Evolutionary conservation across 2,797 vertebrate species (phyloP).

Genomic region (Lithobates sylvaticus): DNA sequence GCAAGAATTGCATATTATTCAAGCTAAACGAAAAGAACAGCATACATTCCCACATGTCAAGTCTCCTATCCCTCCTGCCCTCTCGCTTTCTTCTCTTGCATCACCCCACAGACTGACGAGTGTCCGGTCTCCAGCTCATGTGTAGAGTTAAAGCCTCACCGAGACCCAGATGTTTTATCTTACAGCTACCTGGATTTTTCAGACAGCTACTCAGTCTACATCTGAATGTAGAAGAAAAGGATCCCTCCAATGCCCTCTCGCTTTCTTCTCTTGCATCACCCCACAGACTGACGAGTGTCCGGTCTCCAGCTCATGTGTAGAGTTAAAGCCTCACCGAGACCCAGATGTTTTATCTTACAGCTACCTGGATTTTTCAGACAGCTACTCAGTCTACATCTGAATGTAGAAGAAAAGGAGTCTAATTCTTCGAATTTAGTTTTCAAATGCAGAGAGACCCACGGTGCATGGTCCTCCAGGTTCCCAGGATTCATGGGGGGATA

Average conservation of each 20-base stretch:
- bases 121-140: neutral
- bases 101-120: neutral
- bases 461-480: conserved; percentile 38
- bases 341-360: conserved; percentile 27
- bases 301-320: neutral
- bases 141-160: neutral
- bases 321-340: neutral
- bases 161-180: conserved; percentile 22
- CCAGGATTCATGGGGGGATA: conserved; percentile 9
- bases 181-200: conserved; percentile 14
- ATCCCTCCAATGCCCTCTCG: no score
- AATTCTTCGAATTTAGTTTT: neutral
- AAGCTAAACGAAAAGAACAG: no score
- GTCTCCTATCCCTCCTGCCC: neutral
- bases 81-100: neutral
- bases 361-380: conserved; percentile 5
- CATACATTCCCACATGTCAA: no score
- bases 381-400: neutral
- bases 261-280: neutral
- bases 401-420: neutral
- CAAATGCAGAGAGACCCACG: no score
- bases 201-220: neutral
- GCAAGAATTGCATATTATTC: no score
- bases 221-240: neutral
- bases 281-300: neutral